These are phyloP conservation scores for Dynastes grantii DNA, from an alignment of 2,888 invertebrate species.

Conservation along the genomic window DNA sequence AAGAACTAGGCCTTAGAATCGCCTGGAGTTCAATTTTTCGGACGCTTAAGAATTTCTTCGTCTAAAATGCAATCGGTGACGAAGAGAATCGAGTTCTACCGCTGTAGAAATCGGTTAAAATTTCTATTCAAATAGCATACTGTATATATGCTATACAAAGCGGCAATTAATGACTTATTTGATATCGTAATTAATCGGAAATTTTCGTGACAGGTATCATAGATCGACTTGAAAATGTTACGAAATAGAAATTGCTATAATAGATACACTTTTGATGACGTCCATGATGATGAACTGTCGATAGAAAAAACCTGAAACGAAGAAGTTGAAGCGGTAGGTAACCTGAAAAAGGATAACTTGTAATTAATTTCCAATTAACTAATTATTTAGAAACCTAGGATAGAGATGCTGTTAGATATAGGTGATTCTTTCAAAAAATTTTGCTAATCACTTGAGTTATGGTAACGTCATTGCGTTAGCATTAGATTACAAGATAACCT, in stretches of 20 bases:
- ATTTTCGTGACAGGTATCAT: neutral
- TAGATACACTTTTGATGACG: too few relatives aligned
- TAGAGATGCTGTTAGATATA: too few relatives aligned
- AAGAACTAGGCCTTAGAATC: neutral
- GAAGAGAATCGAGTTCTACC: neutral
- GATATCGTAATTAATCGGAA: constrained; percentile 8
- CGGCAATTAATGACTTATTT: neutral
- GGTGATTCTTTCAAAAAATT: too few relatives aligned
- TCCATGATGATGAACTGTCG: too few relatives aligned
- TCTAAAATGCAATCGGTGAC: constrained; percentile 8
- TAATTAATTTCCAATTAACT: too few relatives aligned
- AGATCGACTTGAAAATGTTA: neutral
- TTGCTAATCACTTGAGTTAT: too few relatives aligned
- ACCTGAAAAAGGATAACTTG: too few relatives aligned
- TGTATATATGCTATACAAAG: neutral
- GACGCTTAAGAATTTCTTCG: neutral
- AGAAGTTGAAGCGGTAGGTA: too few relatives aligned
- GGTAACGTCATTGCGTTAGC: too few relatives aligned
- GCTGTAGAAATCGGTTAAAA: constrained; percentile 8
- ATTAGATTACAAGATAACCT: too few relatives aligned
- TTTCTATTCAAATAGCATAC: constrained; percentile 20
- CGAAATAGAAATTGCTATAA: neutral
- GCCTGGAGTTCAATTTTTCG: neutral
- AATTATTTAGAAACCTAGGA: too few relatives aligned
- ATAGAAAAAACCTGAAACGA: too few relatives aligned